Conservation (phyloP, 2,797 vertebrate species). For the Rhabdophis nuchalis region DNA sequence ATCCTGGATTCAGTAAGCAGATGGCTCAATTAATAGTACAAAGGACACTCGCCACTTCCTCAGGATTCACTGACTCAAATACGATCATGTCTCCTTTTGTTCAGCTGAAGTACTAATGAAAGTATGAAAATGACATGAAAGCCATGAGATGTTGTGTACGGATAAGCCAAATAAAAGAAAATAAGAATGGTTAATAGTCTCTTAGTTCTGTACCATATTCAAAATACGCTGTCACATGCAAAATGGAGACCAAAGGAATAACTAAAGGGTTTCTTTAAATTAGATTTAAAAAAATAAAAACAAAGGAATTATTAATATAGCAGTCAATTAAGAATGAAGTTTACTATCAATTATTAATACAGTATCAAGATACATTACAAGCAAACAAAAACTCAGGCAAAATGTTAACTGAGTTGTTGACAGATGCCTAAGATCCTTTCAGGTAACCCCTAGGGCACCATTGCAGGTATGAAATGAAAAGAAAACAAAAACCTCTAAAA, state of each 20-base stretch:
- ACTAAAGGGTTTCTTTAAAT: conserved; percentile 4
- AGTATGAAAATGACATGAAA: not conserved
- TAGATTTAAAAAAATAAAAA: conserved; percentile 11
- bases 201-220: not conserved
- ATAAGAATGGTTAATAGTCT: not conserved
- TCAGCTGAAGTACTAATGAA: not conserved
- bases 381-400: conserved; percentile 15
- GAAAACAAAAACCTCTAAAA: not conserved
- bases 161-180: not conserved
- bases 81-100: not conserved
- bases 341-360: conserved; percentile 19
- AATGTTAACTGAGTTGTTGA: conserved; percentile 6
- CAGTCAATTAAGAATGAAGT: conserved; percentile 28
- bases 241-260: conserved; percentile 20
- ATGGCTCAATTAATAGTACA: not conserved
- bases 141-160: not conserved
- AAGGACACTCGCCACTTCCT: not conserved
- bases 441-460: not conserved
- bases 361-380: conserved; percentile 14
- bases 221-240: not conserved
- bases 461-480: not conserved
- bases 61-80: not conserved
- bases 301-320: conserved; percentile 29
- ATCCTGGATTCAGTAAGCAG: not conserved
- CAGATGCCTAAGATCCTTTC: not conserved